phyloP scores from a whole-genome alignment of 2,113 vertebrate species.

The Crocuta crocuta region DNA sequence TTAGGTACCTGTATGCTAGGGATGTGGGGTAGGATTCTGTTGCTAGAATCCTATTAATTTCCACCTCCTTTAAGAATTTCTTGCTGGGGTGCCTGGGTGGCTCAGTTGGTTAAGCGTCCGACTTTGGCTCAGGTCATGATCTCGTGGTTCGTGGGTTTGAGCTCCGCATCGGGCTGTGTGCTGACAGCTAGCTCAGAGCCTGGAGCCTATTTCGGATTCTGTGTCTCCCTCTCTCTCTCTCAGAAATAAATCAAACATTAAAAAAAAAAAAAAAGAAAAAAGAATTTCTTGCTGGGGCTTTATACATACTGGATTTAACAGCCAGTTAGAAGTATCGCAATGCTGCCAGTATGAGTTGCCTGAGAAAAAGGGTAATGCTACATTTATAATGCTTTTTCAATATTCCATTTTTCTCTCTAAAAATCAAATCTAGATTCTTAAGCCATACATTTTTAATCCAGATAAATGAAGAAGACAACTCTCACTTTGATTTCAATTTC shows the following conservation, averaged over 20 bases:
- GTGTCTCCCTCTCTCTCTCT: too few species aligned
- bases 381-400: not conserved
- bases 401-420: not conserved
- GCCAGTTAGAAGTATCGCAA: not conserved
- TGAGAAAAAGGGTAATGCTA: not conserved
- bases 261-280: too few species aligned
- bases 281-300: not conserved
- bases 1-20: not conserved
- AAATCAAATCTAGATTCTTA: not conserved
- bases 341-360: rapidly evolving
- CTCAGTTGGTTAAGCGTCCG: too few species aligned
- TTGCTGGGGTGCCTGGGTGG: not conserved
- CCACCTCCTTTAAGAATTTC: not conserved
- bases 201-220: too few species aligned
- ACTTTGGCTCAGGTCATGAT: too few species aligned
- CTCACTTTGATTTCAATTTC: not conserved
- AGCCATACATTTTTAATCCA: not conserved
- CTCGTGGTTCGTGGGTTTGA: too few species aligned
- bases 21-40: not conserved
- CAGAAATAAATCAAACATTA: too few species aligned
- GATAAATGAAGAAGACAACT: not conserved
- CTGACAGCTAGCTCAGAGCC: too few species aligned
- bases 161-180: too few species aligned
- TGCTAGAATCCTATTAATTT: not conserved
- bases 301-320: not conserved